Evolutionary conservation across 2,888 invertebrate species (phyloP).

Genomic region (Yponomeuta sedellus): DNA sequence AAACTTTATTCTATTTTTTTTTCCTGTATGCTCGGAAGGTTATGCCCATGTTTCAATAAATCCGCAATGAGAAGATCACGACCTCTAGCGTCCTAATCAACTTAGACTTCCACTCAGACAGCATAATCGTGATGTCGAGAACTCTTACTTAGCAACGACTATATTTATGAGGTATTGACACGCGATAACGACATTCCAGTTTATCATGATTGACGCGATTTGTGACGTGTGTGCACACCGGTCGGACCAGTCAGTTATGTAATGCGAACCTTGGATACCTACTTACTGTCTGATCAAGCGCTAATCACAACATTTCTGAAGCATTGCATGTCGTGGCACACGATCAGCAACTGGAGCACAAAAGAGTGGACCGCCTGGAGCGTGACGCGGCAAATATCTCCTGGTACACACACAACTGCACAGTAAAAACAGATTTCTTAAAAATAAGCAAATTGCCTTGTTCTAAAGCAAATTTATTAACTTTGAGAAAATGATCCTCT

Average conservation of each 20-base stretch:
- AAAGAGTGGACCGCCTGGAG: slow-evolving; percentile 37
- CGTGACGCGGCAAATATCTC: slow-evolving; percentile 34
- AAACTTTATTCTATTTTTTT: no score
- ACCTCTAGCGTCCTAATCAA: no score
- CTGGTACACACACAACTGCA: slow-evolving; percentile 36
- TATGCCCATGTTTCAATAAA: not conserved
- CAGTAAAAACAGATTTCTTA: no score
- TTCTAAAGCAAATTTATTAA: no score
- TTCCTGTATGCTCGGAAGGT: no score
- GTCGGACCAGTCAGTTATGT: not conserved
- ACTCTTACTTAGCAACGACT: not conserved
- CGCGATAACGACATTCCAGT: slow-evolving; percentile 5
- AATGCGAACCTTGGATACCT: slow-evolving; percentile 6
- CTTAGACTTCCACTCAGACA: slow-evolving; percentile 16
- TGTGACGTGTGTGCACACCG: not conserved
- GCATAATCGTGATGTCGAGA: not conserved
- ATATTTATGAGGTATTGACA: not conserved
- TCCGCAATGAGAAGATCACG: slow-evolving; percentile 21
- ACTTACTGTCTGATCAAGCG: slow-evolving; percentile 33
- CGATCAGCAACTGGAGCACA: slow-evolving; percentile 39
- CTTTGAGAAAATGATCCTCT: no score
- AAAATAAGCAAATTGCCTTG: no score
- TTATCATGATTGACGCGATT: slow-evolving; percentile 12
- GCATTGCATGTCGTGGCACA: slow-evolving; percentile 41
- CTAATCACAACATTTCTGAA: slow-evolving; percentile 48